Percentiles rank a stretch among this genome's conserved stretches.
phyloP scores from a whole-genome alignment of 2,888 invertebrate genomes.

The Acronicta psi region DNA sequence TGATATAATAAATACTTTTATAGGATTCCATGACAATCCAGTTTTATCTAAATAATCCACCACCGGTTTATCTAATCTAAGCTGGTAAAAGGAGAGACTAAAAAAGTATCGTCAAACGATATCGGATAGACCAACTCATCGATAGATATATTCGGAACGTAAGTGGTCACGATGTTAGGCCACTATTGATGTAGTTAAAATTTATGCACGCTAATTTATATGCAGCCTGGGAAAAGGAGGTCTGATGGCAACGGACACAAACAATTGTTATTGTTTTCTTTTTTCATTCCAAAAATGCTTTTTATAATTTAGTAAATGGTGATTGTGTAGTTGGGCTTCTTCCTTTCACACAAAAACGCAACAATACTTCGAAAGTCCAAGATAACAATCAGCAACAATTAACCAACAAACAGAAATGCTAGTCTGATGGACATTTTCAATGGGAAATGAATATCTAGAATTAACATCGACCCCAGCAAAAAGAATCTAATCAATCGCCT shows the following conservation, averaged over 20 bases:
- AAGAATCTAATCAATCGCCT: conserved; percentile 42
- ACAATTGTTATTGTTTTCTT: background rate
- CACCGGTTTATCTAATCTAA: too few relatives aligned
- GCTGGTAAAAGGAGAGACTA: too few relatives aligned
- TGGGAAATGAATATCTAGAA: conserved; percentile 40
- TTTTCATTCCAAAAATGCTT: conserved; percentile 4
- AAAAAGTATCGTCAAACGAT: too few relatives aligned
- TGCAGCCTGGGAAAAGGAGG: background rate
- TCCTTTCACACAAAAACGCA: conserved; percentile 35
- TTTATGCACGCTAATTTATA: background rate
- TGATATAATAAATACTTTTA: too few relatives aligned
- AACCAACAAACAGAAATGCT: conserved; percentile 40
- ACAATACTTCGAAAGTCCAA: conserved; percentile 23
- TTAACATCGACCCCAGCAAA: conserved; percentile 36
- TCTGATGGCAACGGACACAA: background rate
- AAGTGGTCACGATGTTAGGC: too few relatives aligned
- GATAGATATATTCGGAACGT: too few relatives aligned
- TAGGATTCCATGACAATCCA: too few relatives aligned
- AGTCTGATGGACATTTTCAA: conserved; percentile 33
- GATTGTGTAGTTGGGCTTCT: conserved; percentile 29
- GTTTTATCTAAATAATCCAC: too few relatives aligned
- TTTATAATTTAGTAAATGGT: conserved; percentile 16
- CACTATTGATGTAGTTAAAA: background rate
- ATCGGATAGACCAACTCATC: too few relatives aligned
- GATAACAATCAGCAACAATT: conserved; percentile 47